These are phyloP conservation scores for Basileuterus tristriatus DNA, from an alignment of 2,797 vertebrate species.

Conservation along the genomic window DNA sequence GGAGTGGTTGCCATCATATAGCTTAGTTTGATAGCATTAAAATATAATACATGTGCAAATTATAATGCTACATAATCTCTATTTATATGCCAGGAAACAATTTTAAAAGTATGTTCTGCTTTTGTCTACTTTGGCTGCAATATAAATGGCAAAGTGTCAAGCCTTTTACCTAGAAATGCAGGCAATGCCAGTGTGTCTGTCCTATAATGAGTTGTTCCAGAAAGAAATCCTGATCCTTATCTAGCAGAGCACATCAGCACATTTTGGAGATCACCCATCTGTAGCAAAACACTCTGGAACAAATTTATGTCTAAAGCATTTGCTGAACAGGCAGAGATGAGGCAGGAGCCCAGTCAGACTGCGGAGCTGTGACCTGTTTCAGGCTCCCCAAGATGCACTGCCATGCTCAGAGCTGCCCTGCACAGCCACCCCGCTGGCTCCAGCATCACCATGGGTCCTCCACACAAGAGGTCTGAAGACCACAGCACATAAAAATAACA, in stretches of 20 bases:
- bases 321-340: neutral
- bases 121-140: conserved; percentile 6
- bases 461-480: neutral
- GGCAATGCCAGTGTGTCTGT: neutral
- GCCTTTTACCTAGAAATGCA: neutral
- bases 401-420: neutral
- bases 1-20: neutral
- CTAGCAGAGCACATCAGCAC: neutral
- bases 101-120: neutral
- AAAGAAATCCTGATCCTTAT: neutral
- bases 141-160: neutral
- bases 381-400: neutral
- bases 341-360: neutral
- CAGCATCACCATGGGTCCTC: fast-evolving
- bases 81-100: neutral
- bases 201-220: neutral
- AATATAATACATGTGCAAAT: neutral
- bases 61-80: neutral
- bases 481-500: neutral
- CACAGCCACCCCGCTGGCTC: neutral
- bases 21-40: neutral
- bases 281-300: neutral
- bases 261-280: conserved; percentile 29
- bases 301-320: neutral
- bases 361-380: neutral